Conservation (phyloP, 2,113 vertebrate species). For the Rhinopomastus cyanomelas region DNA sequence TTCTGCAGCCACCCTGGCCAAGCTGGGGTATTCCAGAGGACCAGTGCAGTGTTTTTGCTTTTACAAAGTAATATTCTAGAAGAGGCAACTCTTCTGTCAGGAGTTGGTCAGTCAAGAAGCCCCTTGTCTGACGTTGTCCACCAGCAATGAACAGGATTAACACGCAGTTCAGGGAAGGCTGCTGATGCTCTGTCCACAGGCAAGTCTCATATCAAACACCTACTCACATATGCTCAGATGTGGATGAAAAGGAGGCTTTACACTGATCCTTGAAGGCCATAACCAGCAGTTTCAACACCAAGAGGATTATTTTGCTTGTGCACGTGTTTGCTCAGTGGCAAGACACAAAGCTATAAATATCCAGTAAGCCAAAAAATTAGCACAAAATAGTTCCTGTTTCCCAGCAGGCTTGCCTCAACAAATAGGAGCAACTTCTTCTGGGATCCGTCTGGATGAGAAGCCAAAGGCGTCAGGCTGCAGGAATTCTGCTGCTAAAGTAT, state of each 20-base stretch:
- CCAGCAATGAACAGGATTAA: not conserved
- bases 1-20: not conserved
- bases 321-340: not conserved
- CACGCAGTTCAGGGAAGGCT: not conserved
- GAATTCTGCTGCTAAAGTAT: not conserved
- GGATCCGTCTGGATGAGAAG: rapidly evolving
- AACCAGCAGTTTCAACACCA: not conserved
- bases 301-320: not conserved
- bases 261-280: not conserved
- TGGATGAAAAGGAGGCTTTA: not conserved
- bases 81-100: not conserved
- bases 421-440: too few species aligned
- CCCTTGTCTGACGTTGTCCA: not conserved
- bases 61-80: not conserved
- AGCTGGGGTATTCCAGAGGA: not conserved
- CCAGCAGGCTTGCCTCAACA: not conserved
- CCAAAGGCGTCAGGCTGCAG: not conserved
- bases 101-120: not conserved
- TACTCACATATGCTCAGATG: not conserved
- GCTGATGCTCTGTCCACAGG: not conserved
- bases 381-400: not conserved
- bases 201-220: not conserved
- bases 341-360: not conserved
- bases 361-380: not conserved
- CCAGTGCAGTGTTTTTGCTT: not conserved